Evolutionary conservation across 2,888 invertebrate species (phyloP).

Genomic region (Clunio marinus): DNA sequence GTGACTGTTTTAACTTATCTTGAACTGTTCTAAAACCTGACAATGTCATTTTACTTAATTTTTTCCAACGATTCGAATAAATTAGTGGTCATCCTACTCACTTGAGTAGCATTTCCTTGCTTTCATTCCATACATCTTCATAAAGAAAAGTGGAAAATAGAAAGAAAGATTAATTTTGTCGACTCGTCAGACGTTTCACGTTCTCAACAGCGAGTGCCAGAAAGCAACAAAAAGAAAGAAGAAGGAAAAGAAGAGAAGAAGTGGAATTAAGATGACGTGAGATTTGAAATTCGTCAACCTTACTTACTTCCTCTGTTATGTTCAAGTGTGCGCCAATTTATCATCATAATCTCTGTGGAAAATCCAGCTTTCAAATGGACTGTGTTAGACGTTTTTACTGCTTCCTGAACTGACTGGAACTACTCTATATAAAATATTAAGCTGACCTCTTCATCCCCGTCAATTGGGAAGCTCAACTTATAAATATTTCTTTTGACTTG

Average conservation of each 20-base stretch:
- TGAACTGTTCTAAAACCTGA: no score
- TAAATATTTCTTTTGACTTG: neutral
- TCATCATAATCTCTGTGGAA: conserved; percentile 26
- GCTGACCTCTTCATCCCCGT: conserved; percentile 12
- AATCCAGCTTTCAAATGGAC: conserved; percentile 9
- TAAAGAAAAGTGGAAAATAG: neutral
- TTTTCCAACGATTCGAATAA: no score
- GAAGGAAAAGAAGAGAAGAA: neutral
- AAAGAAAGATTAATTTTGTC: conserved; percentile 33
- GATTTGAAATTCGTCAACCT: conserved; percentile 31
- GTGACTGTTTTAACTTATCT: no score
- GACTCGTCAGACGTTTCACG: conserved; percentile 7
- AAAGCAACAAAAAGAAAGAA: no score
- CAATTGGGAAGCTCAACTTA: neutral
- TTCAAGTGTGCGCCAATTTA: conserved; percentile 17
- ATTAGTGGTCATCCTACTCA: no score
- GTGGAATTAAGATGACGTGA: conserved; percentile 26
- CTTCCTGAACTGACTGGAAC: conserved; percentile 6
- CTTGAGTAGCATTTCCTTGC: no score
- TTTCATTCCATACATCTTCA: neutral
- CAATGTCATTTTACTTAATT: no score
- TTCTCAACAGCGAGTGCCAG: no score
- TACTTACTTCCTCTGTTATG: neutral
- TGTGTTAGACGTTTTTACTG: conserved; percentile 16
- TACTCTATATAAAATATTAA: neutral